phyloP scores from a whole-genome alignment of 2,797 vertebrate genomes.

The Sebastes steindachneri region DNA sequence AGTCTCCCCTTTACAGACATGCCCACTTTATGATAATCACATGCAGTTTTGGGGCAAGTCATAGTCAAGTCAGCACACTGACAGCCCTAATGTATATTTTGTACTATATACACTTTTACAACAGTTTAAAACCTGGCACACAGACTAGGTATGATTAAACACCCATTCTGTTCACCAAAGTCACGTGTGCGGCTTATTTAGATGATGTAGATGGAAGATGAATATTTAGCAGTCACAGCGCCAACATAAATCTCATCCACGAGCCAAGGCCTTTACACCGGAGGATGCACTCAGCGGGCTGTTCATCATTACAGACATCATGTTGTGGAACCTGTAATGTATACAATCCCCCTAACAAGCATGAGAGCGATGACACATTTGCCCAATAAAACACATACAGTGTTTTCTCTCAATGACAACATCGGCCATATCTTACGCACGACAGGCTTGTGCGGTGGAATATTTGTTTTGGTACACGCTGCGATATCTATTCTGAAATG shows the following conservation, averaged over 20 bases:
- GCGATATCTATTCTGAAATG: slow-evolving; percentile 21
- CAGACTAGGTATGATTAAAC: neutral
- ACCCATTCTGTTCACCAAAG: neutral
- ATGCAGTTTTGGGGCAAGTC: too few relatives aligned
- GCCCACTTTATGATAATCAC: too few relatives aligned
- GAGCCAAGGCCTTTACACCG: slow-evolving; percentile 37
- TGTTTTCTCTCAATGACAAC: slow-evolving; percentile 26
- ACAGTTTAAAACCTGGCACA: neutral
- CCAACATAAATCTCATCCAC: slow-evolving; percentile 42
- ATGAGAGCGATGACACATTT: slow-evolving; percentile 33
- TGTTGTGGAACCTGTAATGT: slow-evolving; percentile 30
- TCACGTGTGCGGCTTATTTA: neutral
- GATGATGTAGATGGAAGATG: slow-evolving; percentile 25
- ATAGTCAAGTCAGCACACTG: too few relatives aligned
- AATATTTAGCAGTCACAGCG: slow-evolving; percentile 40
- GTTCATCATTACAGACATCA: slow-evolving; percentile 48
- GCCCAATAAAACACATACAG: slow-evolving; percentile 15
- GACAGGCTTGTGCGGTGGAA: neutral
- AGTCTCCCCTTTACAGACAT: too few relatives aligned
- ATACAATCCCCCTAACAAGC: slow-evolving; percentile 22
- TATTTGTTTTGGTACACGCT: neutral
- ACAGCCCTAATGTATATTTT: neutral
- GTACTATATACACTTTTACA: neutral
- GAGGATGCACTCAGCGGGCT: slow-evolving; percentile 28
- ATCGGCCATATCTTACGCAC: neutral